A percentile compares a stretch with the other conserved stretches of the same genome.
Conservation (phyloP, 2,797 vertebrate genomes). For the Pangasius djambal region DNA sequence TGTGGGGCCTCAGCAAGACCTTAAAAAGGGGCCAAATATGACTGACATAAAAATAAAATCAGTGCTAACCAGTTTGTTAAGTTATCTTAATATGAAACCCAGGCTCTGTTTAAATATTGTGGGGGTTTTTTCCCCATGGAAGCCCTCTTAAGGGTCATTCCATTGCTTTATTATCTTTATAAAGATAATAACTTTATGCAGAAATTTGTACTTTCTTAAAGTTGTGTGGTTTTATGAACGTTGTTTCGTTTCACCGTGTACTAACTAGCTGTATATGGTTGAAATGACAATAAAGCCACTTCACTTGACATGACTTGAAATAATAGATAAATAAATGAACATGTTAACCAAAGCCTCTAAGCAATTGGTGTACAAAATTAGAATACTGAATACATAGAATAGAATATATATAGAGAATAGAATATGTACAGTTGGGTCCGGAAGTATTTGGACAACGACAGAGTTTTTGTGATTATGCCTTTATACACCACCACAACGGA, state of each 20-base stretch:
- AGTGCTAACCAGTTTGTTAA: not conserved
- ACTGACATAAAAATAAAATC: slow-evolving; percentile 3
- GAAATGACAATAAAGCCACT: too few species aligned
- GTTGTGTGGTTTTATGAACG: too few species aligned
- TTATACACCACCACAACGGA: too few species aligned
- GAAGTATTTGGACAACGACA: too few species aligned
- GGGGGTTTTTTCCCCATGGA: not conserved
- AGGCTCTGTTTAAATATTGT: not conserved
- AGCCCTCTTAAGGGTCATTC: not conserved
- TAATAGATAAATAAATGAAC: not conserved
- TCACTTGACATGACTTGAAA: too few species aligned
- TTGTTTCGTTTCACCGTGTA: too few species aligned
- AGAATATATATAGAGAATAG: too few species aligned
- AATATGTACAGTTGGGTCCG: too few species aligned
- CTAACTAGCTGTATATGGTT: too few species aligned
- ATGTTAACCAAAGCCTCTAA: not conserved
- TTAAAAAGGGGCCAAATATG: slow-evolving; percentile 5
- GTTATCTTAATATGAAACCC: not conserved
- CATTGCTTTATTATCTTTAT: not conserved
- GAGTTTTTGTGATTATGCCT: not conserved
- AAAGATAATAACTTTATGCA: too few species aligned
- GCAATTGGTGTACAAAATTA: not conserved
- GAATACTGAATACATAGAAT: too few species aligned
- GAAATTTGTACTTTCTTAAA: too few species aligned
- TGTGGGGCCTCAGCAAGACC: slow-evolving; percentile 5